Percentiles rank a stretch among this genome's conserved stretches.
These are phyloP conservation scores for Albula goreensis DNA, from an alignment of 2,113 vertebrate genomes.

Conservation along the genomic window DNA sequence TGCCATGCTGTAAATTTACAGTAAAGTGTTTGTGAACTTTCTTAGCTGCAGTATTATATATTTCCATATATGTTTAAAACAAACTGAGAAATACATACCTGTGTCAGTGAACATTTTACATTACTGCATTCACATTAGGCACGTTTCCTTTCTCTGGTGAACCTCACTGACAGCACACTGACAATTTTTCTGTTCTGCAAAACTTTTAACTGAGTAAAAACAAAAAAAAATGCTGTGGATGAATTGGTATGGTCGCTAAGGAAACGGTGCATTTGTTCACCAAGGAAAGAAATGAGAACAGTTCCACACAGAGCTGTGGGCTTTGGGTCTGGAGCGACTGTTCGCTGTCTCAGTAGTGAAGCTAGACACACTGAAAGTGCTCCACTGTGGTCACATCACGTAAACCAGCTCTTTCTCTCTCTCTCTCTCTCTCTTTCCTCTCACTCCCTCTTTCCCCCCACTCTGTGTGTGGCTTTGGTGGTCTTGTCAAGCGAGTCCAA, in stretches of 20 bases:
- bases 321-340: background rate
- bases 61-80: background rate
- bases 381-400: no score
- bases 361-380: no score
- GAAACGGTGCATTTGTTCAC: background rate
- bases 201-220: no score
- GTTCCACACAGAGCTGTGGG: background rate
- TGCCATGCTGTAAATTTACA: background rate
- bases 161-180: background rate
- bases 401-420: background rate
- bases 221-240: background rate
- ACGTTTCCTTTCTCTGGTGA: background rate
- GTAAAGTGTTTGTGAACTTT: background rate
- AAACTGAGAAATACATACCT: background rate
- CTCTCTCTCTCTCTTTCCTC: constrained; percentile 16
- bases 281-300: background rate
- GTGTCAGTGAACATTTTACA: background rate
- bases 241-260: background rate
- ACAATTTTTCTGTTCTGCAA: background rate
- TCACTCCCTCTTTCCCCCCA: background rate
- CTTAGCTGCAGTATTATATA: background rate
- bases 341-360: background rate
- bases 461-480: background rate
- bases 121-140: background rate
- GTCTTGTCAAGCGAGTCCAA: no score